Evolutionary conservation across 2,113 vertebrate species (phyloP).

Genomic region (Corvus moneduloides): DNA sequence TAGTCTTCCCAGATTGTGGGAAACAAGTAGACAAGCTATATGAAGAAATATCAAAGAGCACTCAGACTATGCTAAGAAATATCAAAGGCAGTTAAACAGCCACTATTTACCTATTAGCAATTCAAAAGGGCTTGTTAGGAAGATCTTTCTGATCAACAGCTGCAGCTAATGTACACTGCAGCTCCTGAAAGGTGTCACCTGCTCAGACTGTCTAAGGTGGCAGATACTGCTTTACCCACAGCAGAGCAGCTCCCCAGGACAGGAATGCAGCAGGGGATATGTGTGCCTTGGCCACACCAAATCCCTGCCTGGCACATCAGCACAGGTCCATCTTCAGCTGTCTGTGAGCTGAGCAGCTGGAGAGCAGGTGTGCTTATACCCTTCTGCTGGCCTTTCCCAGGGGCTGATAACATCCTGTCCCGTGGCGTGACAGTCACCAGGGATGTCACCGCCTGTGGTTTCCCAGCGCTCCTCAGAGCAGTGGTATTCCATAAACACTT

Average conservation of each 20-base stretch:
- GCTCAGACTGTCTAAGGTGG: not conserved
- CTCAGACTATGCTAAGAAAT: not conserved
- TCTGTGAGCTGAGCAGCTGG: not conserved
- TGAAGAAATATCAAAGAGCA: slow-evolving; percentile 7
- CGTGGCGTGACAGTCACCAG: not conserved
- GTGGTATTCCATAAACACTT: not conserved
- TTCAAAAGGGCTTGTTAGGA: not conserved
- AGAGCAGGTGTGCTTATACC: not conserved
- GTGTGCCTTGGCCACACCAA: accelerated
- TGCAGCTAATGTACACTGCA: not conserved
- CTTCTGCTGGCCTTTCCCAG: not conserved
- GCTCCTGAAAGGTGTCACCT: not conserved
- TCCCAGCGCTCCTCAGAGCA: not conserved
- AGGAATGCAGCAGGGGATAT: accelerated
- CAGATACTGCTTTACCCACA: not conserved
- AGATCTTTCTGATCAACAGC: not conserved
- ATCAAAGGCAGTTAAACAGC: slow-evolving; percentile 18
- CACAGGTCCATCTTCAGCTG: not conserved
- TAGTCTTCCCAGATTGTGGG: not conserved
- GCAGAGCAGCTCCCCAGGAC: not conserved
- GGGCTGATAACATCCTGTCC: not conserved
- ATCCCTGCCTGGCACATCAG: not conserved
- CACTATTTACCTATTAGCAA: not conserved
- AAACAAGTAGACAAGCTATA: not conserved
- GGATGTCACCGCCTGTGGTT: not conserved